phyloP scores from a whole-genome alignment of 2,797 vertebrate genomes.

The Poeciliopsis gracilis region DNA sequence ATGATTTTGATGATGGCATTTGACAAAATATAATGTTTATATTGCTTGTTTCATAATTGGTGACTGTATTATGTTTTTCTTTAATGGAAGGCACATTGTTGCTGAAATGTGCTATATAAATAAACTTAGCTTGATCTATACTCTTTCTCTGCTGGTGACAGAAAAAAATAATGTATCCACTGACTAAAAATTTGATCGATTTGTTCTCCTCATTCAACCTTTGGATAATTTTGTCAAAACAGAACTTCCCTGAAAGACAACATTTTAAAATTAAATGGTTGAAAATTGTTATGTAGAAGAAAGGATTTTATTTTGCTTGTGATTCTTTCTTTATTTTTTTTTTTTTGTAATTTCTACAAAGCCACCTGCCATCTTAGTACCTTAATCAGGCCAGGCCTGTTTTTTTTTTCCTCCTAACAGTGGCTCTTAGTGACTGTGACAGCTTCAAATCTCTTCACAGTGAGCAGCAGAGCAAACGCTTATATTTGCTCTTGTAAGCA shows the following conservation, averaged over 20 bases:
- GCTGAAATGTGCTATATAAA: too few species aligned
- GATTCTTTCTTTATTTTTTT: neutral
- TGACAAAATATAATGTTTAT: too few species aligned
- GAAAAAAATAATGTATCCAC: neutral
- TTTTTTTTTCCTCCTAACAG: conserved; percentile 32
- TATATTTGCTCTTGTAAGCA: conserved; percentile 62
- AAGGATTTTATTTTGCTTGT: neutral
- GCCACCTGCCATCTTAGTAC: conserved; percentile 37
- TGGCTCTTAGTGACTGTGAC: conserved; percentile 32
- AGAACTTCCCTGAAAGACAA: neutral
- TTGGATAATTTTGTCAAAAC: neutral
- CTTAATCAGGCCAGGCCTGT: conserved; percentile 38
- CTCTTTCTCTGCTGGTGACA: neutral
- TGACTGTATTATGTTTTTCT: too few species aligned
- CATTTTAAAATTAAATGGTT: neutral
- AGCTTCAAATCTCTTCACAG: conserved; percentile 47
- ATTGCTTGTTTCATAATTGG: too few species aligned
- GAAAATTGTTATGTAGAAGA: neutral
- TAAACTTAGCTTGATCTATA: too few species aligned
- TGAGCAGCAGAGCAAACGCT: conserved; percentile 39
- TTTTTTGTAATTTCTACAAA: conserved; percentile 13
- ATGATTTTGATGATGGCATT: too few species aligned
- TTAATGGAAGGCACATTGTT: too few species aligned
- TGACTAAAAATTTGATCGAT: neutral
- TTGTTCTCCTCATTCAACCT: neutral